A percentile compares a stretch with the other conserved stretches of the same genome.
Conservation (phyloP, 2,797 vertebrate species). For the Hoplostethus mediterraneus region DNA sequence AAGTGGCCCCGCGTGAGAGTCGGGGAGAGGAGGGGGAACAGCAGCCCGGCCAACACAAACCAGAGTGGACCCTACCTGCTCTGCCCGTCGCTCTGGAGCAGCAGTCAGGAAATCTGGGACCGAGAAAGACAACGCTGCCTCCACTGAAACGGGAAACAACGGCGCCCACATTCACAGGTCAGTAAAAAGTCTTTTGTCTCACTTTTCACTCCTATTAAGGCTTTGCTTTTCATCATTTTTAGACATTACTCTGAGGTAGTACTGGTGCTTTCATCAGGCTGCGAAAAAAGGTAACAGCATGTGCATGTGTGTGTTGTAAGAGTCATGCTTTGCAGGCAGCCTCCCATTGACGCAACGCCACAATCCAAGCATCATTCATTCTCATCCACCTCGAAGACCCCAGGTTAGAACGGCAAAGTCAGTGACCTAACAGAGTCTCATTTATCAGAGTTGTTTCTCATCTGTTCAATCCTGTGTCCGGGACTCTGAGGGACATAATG, state of each 20-base stretch:
- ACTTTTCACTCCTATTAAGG: background rate
- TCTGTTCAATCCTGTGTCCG: slow-evolving; percentile 18
- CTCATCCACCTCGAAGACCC: slow-evolving; percentile 83
- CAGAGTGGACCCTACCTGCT: slow-evolving; percentile 65
- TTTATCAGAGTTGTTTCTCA: slow-evolving; percentile 22
- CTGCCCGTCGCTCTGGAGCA: slow-evolving; percentile 40
- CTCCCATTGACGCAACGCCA: slow-evolving; percentile 63
- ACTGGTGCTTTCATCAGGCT: slow-evolving; percentile 1
- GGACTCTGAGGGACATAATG: slow-evolving; percentile 34
- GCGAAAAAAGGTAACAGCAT: slow-evolving; percentile 1
- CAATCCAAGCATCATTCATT: slow-evolving; percentile 87
- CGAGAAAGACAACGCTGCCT: slow-evolving; percentile 55
- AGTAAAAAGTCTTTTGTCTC: slow-evolving; percentile 28
- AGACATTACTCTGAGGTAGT: slow-evolving; percentile 3
- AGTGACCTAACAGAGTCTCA: background rate
- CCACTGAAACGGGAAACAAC: slow-evolving; percentile 68
- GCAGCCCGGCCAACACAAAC: slow-evolving; percentile 24
- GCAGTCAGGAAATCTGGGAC: slow-evolving; percentile 47
- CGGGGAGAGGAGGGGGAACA: slow-evolving; percentile 49
- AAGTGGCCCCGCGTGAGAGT: slow-evolving; percentile 82
- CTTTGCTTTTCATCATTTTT: slow-evolving; percentile 10
- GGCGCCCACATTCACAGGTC: slow-evolving; percentile 68
- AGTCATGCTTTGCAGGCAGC: slow-evolving; percentile 59
- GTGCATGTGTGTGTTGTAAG: slow-evolving; percentile 37
- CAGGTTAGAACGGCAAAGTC: slow-evolving; percentile 79